These are phyloP conservation scores for Athalia cordata DNA, from an alignment of 2,888 invertebrate species.

Conservation along the genomic window DNA sequence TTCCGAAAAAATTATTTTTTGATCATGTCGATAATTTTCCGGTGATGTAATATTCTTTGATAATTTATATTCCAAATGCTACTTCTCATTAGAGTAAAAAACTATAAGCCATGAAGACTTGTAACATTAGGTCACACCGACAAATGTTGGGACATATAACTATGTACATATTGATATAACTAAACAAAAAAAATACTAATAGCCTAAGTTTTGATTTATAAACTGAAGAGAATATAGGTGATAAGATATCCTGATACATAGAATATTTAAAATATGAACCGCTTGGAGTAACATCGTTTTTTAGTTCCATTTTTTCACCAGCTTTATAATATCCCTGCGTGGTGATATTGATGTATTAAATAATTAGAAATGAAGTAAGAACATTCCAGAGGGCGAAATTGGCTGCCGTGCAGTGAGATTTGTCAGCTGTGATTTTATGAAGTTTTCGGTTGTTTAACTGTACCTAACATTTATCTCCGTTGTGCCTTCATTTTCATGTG, in stretches of 20 bases:
- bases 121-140: constrained; percentile 7
- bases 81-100: constrained; percentile 2
- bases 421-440: background rate
- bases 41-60: background rate
- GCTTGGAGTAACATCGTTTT: background rate
- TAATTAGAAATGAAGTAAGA: background rate
- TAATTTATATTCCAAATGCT: background rate
- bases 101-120: background rate
- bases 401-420: background rate
- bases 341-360: background rate
- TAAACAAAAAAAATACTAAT: constrained; percentile 1
- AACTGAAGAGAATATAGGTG: constrained; percentile 12
- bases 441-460: background rate
- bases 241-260: constrained; percentile 1
- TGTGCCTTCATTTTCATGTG: constrained; percentile 43
- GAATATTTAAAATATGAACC: constrained; percentile 15
- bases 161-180: constrained; percentile 4
- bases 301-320: background rate
- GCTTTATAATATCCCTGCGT: background rate
- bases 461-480: constrained; percentile 32
- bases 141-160: constrained; percentile 8
- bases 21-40: background rate
- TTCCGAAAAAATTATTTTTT: background rate
- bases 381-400: background rate
- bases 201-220: constrained; percentile 29